Evolutionary conservation across 2,797 vertebrate genomes (phyloP), one percentile per base, ranked within the genome.

Genomic region (Sebastes melanostomus): DNA sequence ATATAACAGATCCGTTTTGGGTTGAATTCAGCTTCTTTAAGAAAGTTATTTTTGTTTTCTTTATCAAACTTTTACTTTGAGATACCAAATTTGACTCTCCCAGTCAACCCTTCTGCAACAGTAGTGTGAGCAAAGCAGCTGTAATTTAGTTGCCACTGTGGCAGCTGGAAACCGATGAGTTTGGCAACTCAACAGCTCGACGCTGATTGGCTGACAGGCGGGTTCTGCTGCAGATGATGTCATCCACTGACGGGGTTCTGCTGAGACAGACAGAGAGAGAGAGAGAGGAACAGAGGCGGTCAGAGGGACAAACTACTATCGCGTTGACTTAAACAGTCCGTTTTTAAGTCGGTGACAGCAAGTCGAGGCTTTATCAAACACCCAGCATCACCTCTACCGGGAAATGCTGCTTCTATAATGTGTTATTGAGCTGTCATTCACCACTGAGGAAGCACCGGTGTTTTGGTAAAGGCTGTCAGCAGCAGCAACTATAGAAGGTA

Each of bases 161-260:
- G 89, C 89, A 91, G 87, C 86, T 42, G 38, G 89, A 56, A 60
- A 66, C 5, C 81, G 78, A 8, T 66, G 75, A 1, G 11, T 90
- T 88, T 61, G 9, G 54, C 24, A 79, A 83, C 82, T 50, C 76
- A 18, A 5, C 24, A 69, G 63, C 81, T 86, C 38, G 20, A 66
- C 46, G 81, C 87, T 87, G 90, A 93, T 94, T 94, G 94, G 94
- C 13, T 75, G 13, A 62, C 22, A 2, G 66, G 58, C 20, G 22
- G 59, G 24, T n/a, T 52, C 11, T 32, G 78, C 71, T 82, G 77
- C 61, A 2, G n/a, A 5, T 90, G 91, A 93, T 58, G 92, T 94
- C 90, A 89, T 27, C 3, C 7, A 5, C n/a, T 38, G 78, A 72
- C 25, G 14, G 27, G 30, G 27, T 7, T 65, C 70, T 29, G 60